phyloP scores from a whole-genome alignment of 1,140 invertebrate genomes.

The Battus philenor region DNA sequence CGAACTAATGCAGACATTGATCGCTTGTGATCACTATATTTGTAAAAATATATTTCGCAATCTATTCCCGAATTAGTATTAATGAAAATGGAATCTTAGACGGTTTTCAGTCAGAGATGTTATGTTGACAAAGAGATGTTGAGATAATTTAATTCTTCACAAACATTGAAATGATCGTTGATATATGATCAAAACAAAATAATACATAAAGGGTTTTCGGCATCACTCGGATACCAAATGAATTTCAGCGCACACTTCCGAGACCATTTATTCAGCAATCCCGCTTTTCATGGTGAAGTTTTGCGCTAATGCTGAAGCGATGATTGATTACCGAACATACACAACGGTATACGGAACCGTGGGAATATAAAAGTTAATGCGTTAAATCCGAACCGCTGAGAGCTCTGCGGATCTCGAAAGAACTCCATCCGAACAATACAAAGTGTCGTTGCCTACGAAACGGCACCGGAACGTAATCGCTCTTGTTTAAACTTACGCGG shows the following conservation, averaged over 20 bases:
- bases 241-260: slow-evolving; percentile 8
- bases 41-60: no score
- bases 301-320: slow-evolving; percentile 14
- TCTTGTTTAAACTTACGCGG: slow-evolving; percentile 6
- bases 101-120: no score
- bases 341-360: slow-evolving; percentile 11
- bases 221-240: not conserved
- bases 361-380: slow-evolving; percentile 12
- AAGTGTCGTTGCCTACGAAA: slow-evolving; percentile 6
- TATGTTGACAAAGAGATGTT: no score
- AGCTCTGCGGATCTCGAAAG: slow-evolving; percentile 3
- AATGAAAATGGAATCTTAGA: no score
- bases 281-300: slow-evolving; percentile 7
- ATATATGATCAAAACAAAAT: no score
- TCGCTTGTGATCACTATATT: no score
- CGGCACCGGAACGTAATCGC: not conserved
- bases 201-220: no score
- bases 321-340: slow-evolving; percentile 22
- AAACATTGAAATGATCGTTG: no score
- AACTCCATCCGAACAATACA: not conserved
- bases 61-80: no score
- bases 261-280: slow-evolving; percentile 6
- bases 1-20: no score
- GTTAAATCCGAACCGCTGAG: slow-evolving; percentile 10
- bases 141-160: no score